These are phyloP conservation scores for Lasioglossum oenotherae DNA, from an alignment of 2,888 invertebrate species.

Conservation along the genomic window DNA sequence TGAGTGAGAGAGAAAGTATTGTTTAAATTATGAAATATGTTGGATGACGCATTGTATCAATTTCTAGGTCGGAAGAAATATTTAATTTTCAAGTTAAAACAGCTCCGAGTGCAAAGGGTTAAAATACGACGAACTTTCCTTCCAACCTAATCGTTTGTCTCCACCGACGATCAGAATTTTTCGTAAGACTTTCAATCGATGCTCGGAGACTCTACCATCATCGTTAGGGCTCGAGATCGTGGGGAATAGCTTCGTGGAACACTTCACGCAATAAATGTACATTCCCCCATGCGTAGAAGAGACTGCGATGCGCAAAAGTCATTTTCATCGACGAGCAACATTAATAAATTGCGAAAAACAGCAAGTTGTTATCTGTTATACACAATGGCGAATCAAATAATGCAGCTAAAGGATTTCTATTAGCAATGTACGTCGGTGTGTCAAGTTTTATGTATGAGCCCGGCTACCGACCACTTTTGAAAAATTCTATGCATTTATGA, in stretches of 20 bases:
- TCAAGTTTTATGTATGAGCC: slow-evolving; percentile 29
- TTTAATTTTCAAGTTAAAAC: no score
- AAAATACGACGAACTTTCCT: no score
- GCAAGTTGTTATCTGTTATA: not conserved
- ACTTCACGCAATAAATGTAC: slow-evolving; percentile 43
- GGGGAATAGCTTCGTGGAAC: slow-evolving; percentile 22
- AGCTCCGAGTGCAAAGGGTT: no score
- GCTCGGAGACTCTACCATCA: slow-evolving; percentile 36
- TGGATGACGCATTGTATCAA: no score
- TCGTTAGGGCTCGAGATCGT: slow-evolving; percentile 17
- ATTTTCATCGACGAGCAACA: not conserved
- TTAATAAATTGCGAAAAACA: not conserved
- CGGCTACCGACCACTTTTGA: slow-evolving; percentile 53
- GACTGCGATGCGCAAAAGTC: not conserved
- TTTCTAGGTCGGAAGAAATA: no score
- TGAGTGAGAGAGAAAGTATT: no score
- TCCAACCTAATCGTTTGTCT: slow-evolving; percentile 4
- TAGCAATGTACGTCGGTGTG: slow-evolving; percentile 8
- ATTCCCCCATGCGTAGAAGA: slow-evolving; percentile 15
- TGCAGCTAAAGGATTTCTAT: slow-evolving; percentile 35
- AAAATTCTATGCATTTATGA: slow-evolving; percentile 71
- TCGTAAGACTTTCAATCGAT: slow-evolving; percentile 44
- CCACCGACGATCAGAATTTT: slow-evolving; percentile 32
- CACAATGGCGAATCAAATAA: slow-evolving; percentile 5
- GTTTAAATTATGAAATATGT: no score